Evolutionary conservation across 2,888 invertebrate genomes (phyloP).

Genomic region (Dysmachus trigonus): DNA sequence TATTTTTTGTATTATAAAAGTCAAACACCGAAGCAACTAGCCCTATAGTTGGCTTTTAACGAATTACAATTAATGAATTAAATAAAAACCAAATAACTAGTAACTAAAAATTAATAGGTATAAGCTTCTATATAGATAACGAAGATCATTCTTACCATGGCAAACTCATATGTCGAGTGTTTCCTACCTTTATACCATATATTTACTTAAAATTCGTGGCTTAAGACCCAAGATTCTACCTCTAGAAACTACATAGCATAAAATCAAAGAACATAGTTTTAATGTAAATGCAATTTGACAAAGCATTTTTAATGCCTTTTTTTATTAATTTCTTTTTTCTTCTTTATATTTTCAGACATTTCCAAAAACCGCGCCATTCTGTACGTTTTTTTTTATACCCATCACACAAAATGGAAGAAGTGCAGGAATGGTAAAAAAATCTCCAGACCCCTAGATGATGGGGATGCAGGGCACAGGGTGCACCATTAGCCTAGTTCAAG

Average conservation of each 20-base stretch:
- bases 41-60: too few relatives aligned
- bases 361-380: neutral
- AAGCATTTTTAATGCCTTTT: neutral
- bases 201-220: neutral
- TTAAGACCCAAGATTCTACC: neutral
- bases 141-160: too few relatives aligned
- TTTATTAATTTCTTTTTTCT: neutral
- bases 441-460: neutral
- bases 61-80: too few relatives aligned
- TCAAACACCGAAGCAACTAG: too few relatives aligned
- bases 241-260: neutral
- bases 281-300: neutral
- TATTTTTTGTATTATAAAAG: too few relatives aligned
- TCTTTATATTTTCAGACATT: neutral
- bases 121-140: too few relatives aligned
- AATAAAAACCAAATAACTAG: too few relatives aligned
- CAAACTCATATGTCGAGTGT: too few relatives aligned
- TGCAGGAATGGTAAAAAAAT: neutral
- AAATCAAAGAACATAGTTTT: neutral
- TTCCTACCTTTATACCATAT: neutral
- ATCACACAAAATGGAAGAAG: neutral
- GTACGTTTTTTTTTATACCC: neutral
- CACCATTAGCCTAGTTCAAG: constrained; percentile 22
- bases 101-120: too few relatives aligned
- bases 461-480: neutral